A percentile compares a stretch with the other conserved stretches of the same genome.
Conservation (phyloP, 1,140 invertebrate genomes). For the Zaprionus ghesquierei region DNA sequence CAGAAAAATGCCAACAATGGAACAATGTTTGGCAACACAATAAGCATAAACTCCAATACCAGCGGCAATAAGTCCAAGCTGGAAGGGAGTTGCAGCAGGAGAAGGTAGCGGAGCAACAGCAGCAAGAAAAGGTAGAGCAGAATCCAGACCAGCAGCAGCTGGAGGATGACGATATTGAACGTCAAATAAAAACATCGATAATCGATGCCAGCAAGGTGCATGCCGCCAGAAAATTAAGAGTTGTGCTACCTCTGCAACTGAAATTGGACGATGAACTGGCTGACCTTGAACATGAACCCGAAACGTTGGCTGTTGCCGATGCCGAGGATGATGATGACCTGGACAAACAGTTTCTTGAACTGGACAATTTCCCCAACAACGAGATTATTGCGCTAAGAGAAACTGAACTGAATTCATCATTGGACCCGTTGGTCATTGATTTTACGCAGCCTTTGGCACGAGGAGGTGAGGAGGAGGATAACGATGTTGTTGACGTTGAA, state of each 20-base stretch:
- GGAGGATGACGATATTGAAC: conserved; percentile 64
- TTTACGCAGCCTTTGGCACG: conserved; percentile 27
- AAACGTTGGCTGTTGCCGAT: not conserved
- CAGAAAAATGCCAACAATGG: conserved; percentile 81
- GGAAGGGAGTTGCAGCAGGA: conserved; percentile 24
- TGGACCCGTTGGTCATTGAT: conserved; percentile 76
- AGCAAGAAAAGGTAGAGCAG: not conserved
- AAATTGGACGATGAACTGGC: conserved; percentile 53
- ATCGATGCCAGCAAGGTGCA: conserved; percentile 70
- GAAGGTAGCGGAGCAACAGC: not conserved
- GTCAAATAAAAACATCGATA: conserved; percentile 74
- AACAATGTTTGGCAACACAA: conserved; percentile 65
- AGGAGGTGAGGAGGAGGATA: conserved; percentile 51
- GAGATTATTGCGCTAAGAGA: conserved; percentile 74
- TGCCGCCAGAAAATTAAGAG: conserved; percentile 52
- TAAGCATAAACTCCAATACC: conserved; percentile 12
- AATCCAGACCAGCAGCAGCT: not conserved
- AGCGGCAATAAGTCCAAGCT: not conserved
- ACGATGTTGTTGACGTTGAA: conserved; percentile 37
- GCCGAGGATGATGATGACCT: conserved; percentile 52
- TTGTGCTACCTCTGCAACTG: conserved; percentile 32
- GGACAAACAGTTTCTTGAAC: conserved; percentile 55
- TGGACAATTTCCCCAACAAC: conserved; percentile 60
- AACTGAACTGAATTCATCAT: conserved; percentile 63
- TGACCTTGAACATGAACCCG: conserved; percentile 40